Evolutionary conservation across 2,113 vertebrate species (phyloP).

Genomic region (Zootoca vivipara): DNA sequence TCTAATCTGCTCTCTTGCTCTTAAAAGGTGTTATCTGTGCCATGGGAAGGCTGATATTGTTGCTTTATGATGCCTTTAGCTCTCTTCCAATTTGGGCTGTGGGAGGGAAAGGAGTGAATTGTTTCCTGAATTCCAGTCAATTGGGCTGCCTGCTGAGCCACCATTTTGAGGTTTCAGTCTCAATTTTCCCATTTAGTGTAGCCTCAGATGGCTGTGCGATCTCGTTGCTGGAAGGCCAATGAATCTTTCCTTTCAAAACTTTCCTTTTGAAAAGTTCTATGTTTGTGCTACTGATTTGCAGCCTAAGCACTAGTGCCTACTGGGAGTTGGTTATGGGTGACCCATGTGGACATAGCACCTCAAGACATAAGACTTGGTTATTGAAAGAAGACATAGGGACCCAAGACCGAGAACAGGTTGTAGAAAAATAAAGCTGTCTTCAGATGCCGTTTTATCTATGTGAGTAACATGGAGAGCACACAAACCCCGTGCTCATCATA

Average conservation of each 20-base stretch:
- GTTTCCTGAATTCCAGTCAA: not conserved
- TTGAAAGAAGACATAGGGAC: not conserved
- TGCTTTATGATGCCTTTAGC: slow-evolving; percentile 4
- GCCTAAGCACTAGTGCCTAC: not conserved
- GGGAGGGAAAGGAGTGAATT: not conserved
- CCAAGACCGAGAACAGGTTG: not conserved
- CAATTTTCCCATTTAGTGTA: not conserved
- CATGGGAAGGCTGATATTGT: slow-evolving; percentile 5
- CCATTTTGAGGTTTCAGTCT: not conserved
- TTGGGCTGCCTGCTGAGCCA: not conserved
- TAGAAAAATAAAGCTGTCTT: not conserved
- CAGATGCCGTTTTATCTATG: no score
- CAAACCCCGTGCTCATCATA: no score
- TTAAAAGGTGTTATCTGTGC: slow-evolving; percentile 4
- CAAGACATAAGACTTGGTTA: not conserved
- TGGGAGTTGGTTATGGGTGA: not conserved
- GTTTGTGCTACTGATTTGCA: not conserved
- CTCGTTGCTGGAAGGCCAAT: not conserved
- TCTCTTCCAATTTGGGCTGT: not conserved
- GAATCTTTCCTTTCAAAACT: not conserved
- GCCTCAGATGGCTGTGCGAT: not conserved
- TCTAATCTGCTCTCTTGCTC: not conserved
- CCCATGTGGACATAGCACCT: not conserved
- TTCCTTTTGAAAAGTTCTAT: not conserved
- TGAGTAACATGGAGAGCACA: no score